Base-by-base conservation (phyloP, 2,888 invertebrate species). In the Malacosoma neustria region DNA sequence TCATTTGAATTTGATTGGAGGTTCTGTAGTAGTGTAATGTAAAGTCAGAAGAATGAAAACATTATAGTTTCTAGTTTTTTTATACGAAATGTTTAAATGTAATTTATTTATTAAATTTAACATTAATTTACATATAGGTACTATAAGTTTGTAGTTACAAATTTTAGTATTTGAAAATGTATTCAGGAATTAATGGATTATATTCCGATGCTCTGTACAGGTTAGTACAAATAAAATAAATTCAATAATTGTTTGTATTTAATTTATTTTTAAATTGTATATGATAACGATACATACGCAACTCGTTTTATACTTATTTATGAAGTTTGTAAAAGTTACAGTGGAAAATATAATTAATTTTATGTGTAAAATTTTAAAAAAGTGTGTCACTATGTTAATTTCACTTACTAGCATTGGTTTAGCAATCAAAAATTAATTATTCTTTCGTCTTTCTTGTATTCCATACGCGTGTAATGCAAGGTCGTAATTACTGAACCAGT, bases 141-240 rank as follows among this genome's bases (percentile, higher is more conserved):
- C 32, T 35, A 34, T 36, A 11, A 47, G 45, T 42, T 51, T 48
- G 38, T 49, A 34, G 14, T 41, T 46, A 52, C 50, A 39, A 39
- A 30, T 35, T 42, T 33, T 34, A 37, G 30, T 40, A 7, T 22
- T 39, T 34, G 33, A 73, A 58, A 60, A 85, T 85, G 84, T 81
- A 76, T 59, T 66, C 72, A 36, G 62, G 69, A 13, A 72, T 81
- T 61, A 81, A 82, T 48, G 80, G 82, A 42, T 59, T 84, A n/a
- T 84, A 80, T 48, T 72, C 75, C 0, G 82, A 82, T 43, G 45
- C 60, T 30, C 64, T 68, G 29, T 80, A 80, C 82, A 85, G 85
- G 85, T 85, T 80, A 80, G 74, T 67, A 54, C 9, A 9, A 22
- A 22, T 22, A 9, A 2, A 22, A 22, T 22, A 22, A 7, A 29